Base-by-base conservation (phyloP, 2,888 invertebrate genomes). In the Tipula lateralis region DNA sequence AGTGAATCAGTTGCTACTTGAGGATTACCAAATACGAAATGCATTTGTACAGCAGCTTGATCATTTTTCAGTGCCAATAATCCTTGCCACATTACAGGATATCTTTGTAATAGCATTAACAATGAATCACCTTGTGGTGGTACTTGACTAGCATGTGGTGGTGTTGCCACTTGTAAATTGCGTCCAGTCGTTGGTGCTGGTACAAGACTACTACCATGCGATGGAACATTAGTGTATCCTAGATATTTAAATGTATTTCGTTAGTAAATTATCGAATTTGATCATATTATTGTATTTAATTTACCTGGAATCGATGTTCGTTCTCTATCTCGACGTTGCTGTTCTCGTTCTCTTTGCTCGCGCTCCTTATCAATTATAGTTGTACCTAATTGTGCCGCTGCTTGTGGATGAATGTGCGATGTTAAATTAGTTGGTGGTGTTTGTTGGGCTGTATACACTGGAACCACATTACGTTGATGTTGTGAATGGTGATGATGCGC, bases 41-140 rank as follows among this genome's bases (percentile, higher is more conserved):
- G 98, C 99, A 99, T 99, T 91, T 99, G 99, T 83, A 99, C 99
- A 32, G 97, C 96, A 5, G 98, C 98, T 88, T 96, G 96, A 91
- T 99, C 99, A 90, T 97, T 99, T 92, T 99, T 99, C 87, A 99
- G 92, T 0, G 97, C 98, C 87, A 99, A 91, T 85, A 97, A 91
- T 0, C 99, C 98, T 91, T 98, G 98, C 99, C 99, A 99, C 95
- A 98, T 96, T 83, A 98, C 95, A 9, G 98, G 98, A 91, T 98
- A 98, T 85, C 96, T 94, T 94, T 97, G 93, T 6, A 97, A 91
- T 84, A 97, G 90, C 92, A 95, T 95, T 87, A 96, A 92, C 87
- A 96, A 91, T 84, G 95, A 95, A 90, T 96, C 96, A 5, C 95
- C 95, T 89, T 96, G 96, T 85, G 95, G 94, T 87, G 96, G 95